Base-by-base conservation (phyloP, 1,140 invertebrate species). In the Oryzaephilus surinamensis region DNA sequence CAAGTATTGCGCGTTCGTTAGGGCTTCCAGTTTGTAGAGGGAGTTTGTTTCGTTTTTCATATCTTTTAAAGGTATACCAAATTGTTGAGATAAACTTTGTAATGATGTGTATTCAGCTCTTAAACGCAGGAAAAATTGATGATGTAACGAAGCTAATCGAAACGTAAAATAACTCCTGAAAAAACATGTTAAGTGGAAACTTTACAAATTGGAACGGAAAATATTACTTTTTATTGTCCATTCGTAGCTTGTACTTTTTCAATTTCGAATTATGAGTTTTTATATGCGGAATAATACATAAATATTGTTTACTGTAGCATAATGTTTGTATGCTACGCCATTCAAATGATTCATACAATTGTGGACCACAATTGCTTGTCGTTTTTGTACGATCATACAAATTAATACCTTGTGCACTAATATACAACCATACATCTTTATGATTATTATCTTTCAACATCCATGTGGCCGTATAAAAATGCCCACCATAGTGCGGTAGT, bases 281-380 rank as follows among this genome's bases (percentile, higher is more conserved):
- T 55, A 61, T 58, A 51, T 73, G 70, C 2, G 72, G 69, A 46
- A 75, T 62, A 21, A 84, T 71, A 20, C 79, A 73, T 7, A 84
- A 60, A 24, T 72, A 77, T 32, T 74, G 78, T 54, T 82, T 83
- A 46, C 74, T 80, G 50, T 81, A 82, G 50, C 77, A 81, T 16
- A 84, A 64, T 35, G 77, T 83, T 51, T 81, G 78, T 43, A 84
- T 82, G 39, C 77, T 74, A 47, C 72, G 70, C 81, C 81, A 84
- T 36, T 63, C 60, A 42, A 64, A 64, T 40, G 40, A 51, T 42
- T 59, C 57, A 34, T 57, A 60, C 2, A 60, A 27, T 28, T 57
- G 43, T 16, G 56, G 55, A 10, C 54, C 55, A 35, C 45, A 52
- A 21, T 54, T 45, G 39, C 46, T 52, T 24, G 44, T 41, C n/a